Percentiles rank a stretch among this genome's conserved stretches.
Conservation (phyloP, 2,797 vertebrate species). For the Pogoniulus pusillus region DNA sequence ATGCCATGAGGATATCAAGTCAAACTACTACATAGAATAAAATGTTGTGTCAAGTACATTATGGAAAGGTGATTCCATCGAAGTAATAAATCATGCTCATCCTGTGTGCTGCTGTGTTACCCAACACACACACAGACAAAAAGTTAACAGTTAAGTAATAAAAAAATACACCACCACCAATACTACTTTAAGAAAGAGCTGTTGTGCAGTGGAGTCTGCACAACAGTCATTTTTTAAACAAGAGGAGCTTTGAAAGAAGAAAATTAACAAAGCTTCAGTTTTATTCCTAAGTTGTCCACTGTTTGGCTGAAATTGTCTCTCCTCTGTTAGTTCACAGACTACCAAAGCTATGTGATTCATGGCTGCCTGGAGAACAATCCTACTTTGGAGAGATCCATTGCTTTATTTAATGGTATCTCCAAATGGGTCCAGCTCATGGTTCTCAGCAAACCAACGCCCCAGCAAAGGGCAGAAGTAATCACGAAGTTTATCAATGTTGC, state of each 20-base stretch:
- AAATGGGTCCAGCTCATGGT: constrained; percentile 99
- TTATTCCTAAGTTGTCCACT: not conserved
- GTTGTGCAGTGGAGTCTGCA: not conserved
- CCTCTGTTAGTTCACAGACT: constrained; percentile 89
- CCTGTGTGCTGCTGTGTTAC: not conserved
- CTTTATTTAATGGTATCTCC: constrained; percentile 94
- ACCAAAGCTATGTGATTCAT: constrained; percentile 94
- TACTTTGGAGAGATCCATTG: constrained; percentile 94
- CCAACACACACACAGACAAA: not conserved
- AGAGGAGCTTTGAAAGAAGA: not conserved
- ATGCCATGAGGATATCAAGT: not conserved
- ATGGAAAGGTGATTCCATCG: not conserved
- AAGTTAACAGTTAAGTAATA: not conserved
- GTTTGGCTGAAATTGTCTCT: not conserved
- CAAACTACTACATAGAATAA: not conserved
- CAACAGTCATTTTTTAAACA: not conserved
- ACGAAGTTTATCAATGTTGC: constrained; percentile 96
- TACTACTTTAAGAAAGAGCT: not conserved
- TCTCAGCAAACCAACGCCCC: constrained; percentile 94
- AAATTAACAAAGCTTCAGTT: not conserved
- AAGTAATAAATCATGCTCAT: not conserved
- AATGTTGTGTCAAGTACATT: not conserved
- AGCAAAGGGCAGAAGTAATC: constrained; percentile 93
- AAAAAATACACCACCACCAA: not conserved
- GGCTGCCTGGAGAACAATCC: constrained; percentile 93